Percentiles rank a stretch among this genome's conserved stretches.
phyloP scores from a whole-genome alignment of 2,888 invertebrate species.

The Leucophora obtusa region DNA sequence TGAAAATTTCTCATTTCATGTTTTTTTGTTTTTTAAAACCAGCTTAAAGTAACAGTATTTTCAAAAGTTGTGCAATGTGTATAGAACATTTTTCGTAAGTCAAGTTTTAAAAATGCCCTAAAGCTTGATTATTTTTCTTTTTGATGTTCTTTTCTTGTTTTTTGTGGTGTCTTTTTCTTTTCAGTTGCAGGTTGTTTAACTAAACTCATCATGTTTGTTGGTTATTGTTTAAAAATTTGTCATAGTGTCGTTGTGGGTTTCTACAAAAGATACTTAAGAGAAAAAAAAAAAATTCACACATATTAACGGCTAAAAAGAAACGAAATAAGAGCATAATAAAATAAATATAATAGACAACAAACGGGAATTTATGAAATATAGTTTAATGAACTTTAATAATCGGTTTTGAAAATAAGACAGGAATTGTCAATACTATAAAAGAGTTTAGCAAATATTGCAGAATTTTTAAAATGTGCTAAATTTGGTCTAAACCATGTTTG shows the following conservation, averaged over 20 bases:
- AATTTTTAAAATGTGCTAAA: too few relatives aligned
- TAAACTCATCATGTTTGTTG: not conserved
- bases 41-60: conserved; percentile 28
- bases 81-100: not conserved
- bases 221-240: not conserved
- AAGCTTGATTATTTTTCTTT: not conserved
- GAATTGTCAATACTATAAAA: too few relatives aligned
- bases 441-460: too few relatives aligned
- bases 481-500: too few relatives aligned
- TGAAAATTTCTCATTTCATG: not conserved
- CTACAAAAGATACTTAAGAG: not conserved
- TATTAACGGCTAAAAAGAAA: not conserved
- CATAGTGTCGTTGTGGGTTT: not conserved
- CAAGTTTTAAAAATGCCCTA: not conserved
- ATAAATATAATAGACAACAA: not conserved
- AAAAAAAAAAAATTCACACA: not conserved
- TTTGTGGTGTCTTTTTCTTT: not conserved
- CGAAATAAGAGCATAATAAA: not conserved
- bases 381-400: not conserved
- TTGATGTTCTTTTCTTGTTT: not conserved
- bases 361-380: conserved; percentile 1
- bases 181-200: not conserved
- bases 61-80: not conserved
- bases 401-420: not conserved
- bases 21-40: not conserved